Conservation (phyloP, 1,140 invertebrate species). For the Paralvinella palmiformis region DNA sequence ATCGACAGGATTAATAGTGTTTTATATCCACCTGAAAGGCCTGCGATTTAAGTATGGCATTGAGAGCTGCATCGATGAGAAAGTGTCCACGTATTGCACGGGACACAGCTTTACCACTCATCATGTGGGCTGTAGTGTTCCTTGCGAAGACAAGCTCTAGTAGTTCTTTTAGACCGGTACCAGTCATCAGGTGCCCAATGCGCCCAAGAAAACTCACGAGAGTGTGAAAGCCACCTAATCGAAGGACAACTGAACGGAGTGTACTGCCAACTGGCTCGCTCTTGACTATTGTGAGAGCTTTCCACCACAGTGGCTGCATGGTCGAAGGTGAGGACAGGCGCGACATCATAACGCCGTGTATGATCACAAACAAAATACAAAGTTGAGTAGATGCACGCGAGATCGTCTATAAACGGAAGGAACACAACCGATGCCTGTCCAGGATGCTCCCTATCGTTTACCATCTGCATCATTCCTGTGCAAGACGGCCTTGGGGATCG, state of each 20-base stretch:
- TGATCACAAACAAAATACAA: too few relatives aligned
- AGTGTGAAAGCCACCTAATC: conserved; percentile 23
- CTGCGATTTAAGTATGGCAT: conserved; percentile 6
- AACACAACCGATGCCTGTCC: too few relatives aligned
- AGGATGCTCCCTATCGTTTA: too few relatives aligned
- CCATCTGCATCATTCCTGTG: too few relatives aligned
- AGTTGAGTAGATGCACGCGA: too few relatives aligned
- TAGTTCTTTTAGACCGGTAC: conserved; percentile 41
- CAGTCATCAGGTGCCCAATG: conserved; percentile 44
- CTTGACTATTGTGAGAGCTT: conserved; percentile 22
- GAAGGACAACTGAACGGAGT: conserved; percentile 10
- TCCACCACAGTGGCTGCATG: conserved; percentile 34
- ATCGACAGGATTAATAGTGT: not conserved
- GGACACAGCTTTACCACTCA: conserved; percentile 11
- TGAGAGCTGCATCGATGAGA: conserved; percentile 24
- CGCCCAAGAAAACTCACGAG: conserved; percentile 30
- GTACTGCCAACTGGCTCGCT: conserved; percentile 14
- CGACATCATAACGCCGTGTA: too few relatives aligned
- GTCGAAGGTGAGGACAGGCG: too few relatives aligned
- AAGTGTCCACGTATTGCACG: conserved; percentile 36
- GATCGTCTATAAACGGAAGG: too few relatives aligned
- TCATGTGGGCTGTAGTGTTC: conserved; percentile 8
- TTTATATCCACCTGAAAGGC: not conserved
- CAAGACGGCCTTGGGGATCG: too few relatives aligned
- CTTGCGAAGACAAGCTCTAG: conserved; percentile 4